phyloP scores from a whole-genome alignment of 2,888 invertebrate species.

The Callyntrura sp. region DNA sequence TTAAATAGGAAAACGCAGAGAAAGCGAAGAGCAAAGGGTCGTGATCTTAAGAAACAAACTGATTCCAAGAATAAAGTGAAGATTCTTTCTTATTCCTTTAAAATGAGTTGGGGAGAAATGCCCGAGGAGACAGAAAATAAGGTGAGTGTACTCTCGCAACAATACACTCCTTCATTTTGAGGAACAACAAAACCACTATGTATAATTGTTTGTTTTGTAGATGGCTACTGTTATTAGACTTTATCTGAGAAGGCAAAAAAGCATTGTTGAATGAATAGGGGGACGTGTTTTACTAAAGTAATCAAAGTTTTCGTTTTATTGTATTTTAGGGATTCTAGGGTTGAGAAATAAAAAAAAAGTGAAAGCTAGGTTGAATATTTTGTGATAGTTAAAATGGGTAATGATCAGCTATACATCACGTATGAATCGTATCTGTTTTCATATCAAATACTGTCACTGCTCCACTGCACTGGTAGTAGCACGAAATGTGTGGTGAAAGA shows the following conservation, averaged over 20 bases:
- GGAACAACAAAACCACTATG: neutral
- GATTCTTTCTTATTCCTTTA: neutral
- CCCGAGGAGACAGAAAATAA: neutral
- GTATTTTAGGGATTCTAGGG: too few relatives aligned
- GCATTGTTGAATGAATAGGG: neutral
- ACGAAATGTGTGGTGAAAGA: too few relatives aligned
- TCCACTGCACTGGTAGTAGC: too few relatives aligned
- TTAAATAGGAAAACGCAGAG: neutral
- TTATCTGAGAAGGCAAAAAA: neutral
- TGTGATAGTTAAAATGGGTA: neutral
- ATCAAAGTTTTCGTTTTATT: conserved; percentile 17
- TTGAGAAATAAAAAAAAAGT: neutral
- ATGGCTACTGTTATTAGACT: neutral
- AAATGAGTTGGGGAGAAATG: neutral
- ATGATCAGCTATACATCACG: too few relatives aligned
- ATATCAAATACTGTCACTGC: neutral
- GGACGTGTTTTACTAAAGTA: neutral
- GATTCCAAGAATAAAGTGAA: neutral
- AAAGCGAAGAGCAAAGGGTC: neutral
- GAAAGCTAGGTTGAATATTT: neutral
- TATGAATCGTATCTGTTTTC: too few relatives aligned
- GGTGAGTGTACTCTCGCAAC: neutral
- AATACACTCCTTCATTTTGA: conserved; percentile 3
- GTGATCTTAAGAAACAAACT: neutral
- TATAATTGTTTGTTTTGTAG: neutral